Conservation (phyloP, 1,140 invertebrate genomes). For the Drosophila pruinosa region DNA sequence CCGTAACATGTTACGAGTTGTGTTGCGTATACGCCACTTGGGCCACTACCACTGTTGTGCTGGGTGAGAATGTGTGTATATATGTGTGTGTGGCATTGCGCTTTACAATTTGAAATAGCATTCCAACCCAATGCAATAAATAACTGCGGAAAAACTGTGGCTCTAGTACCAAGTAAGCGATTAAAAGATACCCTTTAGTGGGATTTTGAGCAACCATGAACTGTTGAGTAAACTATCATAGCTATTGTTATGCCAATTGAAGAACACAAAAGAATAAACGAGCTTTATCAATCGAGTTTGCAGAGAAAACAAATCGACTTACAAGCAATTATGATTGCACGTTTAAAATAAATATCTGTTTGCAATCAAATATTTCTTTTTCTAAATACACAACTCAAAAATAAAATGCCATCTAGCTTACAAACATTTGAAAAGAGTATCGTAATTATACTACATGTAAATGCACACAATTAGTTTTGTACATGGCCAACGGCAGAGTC, state of each 20-base stretch:
- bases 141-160: conserved; percentile 18
- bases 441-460: neutral
- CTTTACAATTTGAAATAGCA: conserved; percentile 40
- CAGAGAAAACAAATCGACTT: too few relatives aligned
- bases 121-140: conserved; percentile 15
- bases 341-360: too few relatives aligned
- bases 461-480: neutral
- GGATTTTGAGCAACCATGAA: neutral
- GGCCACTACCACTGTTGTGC: neutral
- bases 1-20: conserved; percentile 43
- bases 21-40: conserved; percentile 56
- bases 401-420: neutral
- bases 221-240: too few relatives aligned
- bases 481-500: neutral
- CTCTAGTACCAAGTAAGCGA: neutral
- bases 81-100: conserved; percentile 2
- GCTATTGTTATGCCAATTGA: too few relatives aligned
- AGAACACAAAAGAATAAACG: too few relatives aligned
- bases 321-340: too few relatives aligned
- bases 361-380: too few relatives aligned
- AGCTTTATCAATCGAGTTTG: too few relatives aligned
- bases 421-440: neutral
- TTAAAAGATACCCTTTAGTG: neutral
- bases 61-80: neutral
- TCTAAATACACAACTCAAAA: too few relatives aligned